Evolutionary conservation across 2,113 vertebrate species (phyloP), one percentile per base, ranked within the genome.

Genomic region (Salvelinus namaycush): DNA sequence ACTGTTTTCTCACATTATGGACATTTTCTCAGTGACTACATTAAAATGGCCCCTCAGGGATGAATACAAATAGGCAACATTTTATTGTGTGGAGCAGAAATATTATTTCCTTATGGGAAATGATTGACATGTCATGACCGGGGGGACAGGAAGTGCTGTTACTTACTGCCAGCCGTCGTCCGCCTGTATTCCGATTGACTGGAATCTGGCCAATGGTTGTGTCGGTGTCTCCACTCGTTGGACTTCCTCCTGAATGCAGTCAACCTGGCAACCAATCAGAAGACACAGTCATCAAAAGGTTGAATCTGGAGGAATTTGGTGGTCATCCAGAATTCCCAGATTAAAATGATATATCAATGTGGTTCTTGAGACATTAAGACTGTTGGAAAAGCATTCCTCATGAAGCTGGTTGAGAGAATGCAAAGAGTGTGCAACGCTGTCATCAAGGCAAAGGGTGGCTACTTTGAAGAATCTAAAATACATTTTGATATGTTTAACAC

Each of bases 91-190:
- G 83, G 75, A 74, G 79, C 84, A 88, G 14, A 87, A 89, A 89
- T 88, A 62, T 88, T 84, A 87, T 84, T 88, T 92, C 86, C 89
- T 90, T 86, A 89, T 83, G 77, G 68, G 69, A 86, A 79, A 70
- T 3, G 68, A 31, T 66, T 57, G 65, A 60, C 70, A 16, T 70
- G 22, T 75, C 88, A 88, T 90, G 87, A 90, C 81, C 78, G 83
- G 84, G 82, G 87, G 18, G 54, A 11, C 89, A 87, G 82, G 86
- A 89, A 87, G 82, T 83, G 82, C 79, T 18, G 54, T 57, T 57
- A 98, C 96, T 97, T 95, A 99, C 98, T 97, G 96, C 98, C 98
- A 99, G 94, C 97, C 95, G 96, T 98, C 97, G 94, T 99, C 98
- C 94, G 98, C 97, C 94, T 99, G 98, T 88, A 99, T 96, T 92